These are phyloP conservation scores for Larimichthys crocea DNA, from an alignment of 2,113 vertebrate species.

Conservation along the genomic window DNA sequence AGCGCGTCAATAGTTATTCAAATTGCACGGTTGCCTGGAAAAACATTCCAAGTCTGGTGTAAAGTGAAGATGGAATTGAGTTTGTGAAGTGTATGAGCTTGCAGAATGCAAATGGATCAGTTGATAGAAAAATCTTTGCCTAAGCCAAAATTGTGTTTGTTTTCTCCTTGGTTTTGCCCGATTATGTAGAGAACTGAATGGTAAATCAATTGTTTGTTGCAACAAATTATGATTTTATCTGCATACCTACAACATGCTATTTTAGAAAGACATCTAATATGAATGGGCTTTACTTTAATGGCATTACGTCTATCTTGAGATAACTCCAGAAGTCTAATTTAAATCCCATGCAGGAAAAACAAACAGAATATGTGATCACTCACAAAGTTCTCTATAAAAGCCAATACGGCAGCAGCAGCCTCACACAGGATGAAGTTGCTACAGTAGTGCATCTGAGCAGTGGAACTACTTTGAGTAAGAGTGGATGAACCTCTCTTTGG, in stretches of 20 bases:
- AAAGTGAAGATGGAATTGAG: slow-evolving; percentile 70
- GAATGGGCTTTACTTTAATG: slow-evolving; percentile 35
- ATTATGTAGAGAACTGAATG: slow-evolving; percentile 35
- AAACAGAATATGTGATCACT: slow-evolving; percentile 40
- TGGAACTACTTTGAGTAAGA: slow-evolving; percentile 38
- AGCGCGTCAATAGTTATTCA: slow-evolving; percentile 68
- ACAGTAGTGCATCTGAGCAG: slow-evolving; percentile 24
- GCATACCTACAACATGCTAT: slow-evolving; percentile 24
- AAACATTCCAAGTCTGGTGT: slow-evolving; percentile 59
- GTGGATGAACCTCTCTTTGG: slow-evolving; percentile 49
- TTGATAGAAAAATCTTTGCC: slow-evolving; percentile 64
- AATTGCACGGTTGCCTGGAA: slow-evolving; percentile 54
- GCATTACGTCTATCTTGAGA: slow-evolving; percentile 15
- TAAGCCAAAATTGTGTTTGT: slow-evolving; percentile 58
- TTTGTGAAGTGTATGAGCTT: slow-evolving; percentile 69
- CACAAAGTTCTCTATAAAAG: slow-evolving; percentile 24
- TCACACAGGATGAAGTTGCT: slow-evolving; percentile 21
- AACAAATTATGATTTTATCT: slow-evolving; percentile 49
- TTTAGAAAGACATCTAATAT: slow-evolving; percentile 11
- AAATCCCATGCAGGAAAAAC: slow-evolving; percentile 25
- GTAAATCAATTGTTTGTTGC: slow-evolving; percentile 41
- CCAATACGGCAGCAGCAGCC: slow-evolving; percentile 6
- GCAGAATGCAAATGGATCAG: slow-evolving; percentile 72
- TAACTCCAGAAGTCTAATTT: slow-evolving; percentile 20
- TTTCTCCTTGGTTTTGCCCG: slow-evolving; percentile 52